Evolutionary conservation across 2,797 vertebrate species (phyloP).

Genomic region (Pseudomugil gertrudae): DNA sequence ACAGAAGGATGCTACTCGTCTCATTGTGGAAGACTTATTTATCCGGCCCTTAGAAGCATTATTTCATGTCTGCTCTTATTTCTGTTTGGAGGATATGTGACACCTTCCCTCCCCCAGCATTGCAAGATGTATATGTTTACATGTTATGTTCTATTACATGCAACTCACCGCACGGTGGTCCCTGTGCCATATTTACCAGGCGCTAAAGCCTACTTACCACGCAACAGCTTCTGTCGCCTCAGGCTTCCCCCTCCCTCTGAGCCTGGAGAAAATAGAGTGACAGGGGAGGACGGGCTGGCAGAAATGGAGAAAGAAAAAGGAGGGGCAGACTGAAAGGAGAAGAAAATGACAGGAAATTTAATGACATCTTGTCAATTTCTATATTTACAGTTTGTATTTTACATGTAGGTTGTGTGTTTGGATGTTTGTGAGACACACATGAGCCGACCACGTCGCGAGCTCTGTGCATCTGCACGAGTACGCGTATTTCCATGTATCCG

Average conservation of each 20-base stretch:
- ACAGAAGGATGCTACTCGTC: conserved; percentile 38
- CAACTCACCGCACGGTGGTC: conserved; percentile 9
- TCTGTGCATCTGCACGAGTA: conserved; percentile 33
- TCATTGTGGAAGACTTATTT: conserved; percentile 62
- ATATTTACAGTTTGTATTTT: conserved; percentile 50
- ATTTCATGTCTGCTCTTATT: conserved; percentile 50
- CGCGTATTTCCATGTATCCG: conserved; percentile 56
- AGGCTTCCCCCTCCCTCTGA: conserved; percentile 38
- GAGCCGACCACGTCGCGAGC: neutral
- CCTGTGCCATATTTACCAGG: conserved; percentile 11
- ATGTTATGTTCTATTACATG: too few relatives aligned
- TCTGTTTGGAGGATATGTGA: conserved; percentile 29
- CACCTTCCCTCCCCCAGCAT: neutral
- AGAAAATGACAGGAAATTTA: conserved; percentile 45
- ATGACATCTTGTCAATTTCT: conserved; percentile 69
- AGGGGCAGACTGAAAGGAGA: conserved; percentile 28
- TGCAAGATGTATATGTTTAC: conserved; percentile 30
- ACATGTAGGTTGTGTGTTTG: conserved; percentile 24
- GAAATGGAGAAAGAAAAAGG: conserved; percentile 42
- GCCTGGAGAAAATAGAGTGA: conserved; percentile 49
- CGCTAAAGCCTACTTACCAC: conserved; percentile 20
- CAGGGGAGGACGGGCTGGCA: conserved; percentile 45
- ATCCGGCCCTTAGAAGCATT: conserved; percentile 35
- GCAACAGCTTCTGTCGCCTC: conserved; percentile 42
- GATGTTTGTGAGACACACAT: conserved; percentile 28